A percentile compares a stretch with the other conserved stretches of the same genome.
phyloP scores from a whole-genome alignment of 2,888 invertebrate species.

The Amphipoea oculea region DNA sequence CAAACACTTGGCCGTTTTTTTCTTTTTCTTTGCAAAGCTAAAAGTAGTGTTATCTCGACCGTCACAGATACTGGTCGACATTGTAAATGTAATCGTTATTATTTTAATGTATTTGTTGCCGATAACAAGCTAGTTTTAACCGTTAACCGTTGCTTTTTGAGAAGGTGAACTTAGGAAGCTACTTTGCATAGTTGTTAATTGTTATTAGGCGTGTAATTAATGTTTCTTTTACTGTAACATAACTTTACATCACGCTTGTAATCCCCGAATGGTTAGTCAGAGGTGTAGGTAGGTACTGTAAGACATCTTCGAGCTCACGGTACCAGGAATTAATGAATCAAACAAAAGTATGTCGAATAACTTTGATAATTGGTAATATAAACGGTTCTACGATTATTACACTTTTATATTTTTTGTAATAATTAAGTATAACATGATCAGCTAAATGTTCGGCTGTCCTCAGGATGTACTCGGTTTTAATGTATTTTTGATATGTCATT shows the following conservation, averaged over 20 bases:
- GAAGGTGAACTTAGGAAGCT: conserved; percentile 22
- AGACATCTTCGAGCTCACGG: too few species aligned
- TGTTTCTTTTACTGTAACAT: neutral
- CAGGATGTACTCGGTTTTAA: too few species aligned
- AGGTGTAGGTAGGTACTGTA: too few species aligned
- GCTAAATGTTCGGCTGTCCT: too few species aligned
- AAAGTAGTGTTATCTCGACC: conserved; percentile 43
- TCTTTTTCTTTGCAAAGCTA: conserved; percentile 11
- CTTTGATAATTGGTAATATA: too few species aligned
- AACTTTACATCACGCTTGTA: neutral
- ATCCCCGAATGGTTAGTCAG: too few species aligned
- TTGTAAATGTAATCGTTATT: conserved; percentile 56
- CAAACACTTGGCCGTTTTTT: neutral
- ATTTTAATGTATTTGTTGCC: conserved; percentile 51
- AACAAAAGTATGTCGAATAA: too few species aligned
- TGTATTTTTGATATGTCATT: too few species aligned
- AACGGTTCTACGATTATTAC: too few species aligned
- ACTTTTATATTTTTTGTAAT: too few species aligned
- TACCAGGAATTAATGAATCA: too few species aligned
- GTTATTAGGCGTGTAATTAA: conserved; percentile 18
- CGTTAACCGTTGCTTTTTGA: conserved; percentile 41
- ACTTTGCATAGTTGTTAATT: conserved; percentile 29
- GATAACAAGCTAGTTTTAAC: conserved; percentile 49
- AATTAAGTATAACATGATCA: too few species aligned
- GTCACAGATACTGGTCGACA: conserved; percentile 54